These are phyloP conservation scores for Anseranas semipalmata DNA, from an alignment of 2,113 vertebrate genomes.

Conservation along the genomic window DNA sequence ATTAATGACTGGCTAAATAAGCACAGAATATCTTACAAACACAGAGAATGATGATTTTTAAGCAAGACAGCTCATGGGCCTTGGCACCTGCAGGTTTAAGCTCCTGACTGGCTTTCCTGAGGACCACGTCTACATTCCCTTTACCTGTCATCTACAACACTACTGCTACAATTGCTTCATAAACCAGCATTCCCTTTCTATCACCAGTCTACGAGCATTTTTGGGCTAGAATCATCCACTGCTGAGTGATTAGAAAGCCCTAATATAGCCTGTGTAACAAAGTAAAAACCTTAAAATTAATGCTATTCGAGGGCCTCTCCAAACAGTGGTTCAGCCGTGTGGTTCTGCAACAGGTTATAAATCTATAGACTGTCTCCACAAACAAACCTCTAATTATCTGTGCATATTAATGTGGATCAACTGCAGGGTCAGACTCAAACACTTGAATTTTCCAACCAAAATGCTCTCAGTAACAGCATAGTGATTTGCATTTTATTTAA, in stretches of 20 bases:
- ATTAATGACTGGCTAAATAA: slow-evolving; percentile 2
- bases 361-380: neutral
- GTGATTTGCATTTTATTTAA: neutral
- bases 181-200: neutral
- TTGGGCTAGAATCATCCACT: neutral
- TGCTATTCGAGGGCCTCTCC: neutral
- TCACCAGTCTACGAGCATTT: neutral
- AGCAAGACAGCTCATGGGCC: neutral
- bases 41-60: neutral
- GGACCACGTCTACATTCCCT: neutral
- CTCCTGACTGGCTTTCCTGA: neutral
- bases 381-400: neutral
- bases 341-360: neutral
- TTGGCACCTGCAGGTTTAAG: neutral
- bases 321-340: neutral
- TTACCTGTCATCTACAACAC: neutral
- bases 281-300: neutral
- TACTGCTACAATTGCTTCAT: neutral
- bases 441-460: neutral
- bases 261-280: neutral
- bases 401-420: neutral
- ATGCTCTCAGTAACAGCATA: neutral
- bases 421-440: neutral
- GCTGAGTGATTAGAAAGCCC: neutral
- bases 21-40: neutral